Conservation (phyloP, 2,888 invertebrate species). For the Oxystoma pomonae region DNA sequence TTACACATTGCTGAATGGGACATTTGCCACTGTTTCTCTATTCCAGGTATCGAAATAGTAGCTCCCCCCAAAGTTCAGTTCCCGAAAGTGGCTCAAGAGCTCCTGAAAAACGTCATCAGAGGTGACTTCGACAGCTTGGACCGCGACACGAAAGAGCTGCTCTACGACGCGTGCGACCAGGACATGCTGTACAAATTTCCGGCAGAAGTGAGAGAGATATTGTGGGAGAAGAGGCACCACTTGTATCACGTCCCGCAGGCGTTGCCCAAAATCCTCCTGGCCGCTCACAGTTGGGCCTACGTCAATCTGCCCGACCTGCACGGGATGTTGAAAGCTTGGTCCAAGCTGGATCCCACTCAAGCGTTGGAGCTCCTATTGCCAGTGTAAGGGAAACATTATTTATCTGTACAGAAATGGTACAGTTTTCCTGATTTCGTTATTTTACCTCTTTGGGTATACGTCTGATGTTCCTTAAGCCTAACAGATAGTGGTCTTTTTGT, state of each 20-base stretch:
- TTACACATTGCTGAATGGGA: no score
- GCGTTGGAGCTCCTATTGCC: conserved; percentile 90
- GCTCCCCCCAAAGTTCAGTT: conserved; percentile 65
- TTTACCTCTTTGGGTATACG: no score
- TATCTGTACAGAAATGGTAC: no score
- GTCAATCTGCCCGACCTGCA: conserved; percentile 83
- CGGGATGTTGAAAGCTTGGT: conserved; percentile 84
- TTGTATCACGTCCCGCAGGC: conserved; percentile 80
- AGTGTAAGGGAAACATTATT: no score
- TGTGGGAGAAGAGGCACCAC: conserved; percentile 94
- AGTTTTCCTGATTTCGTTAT: no score
- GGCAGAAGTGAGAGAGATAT: conserved; percentile 60
- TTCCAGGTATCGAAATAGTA: conserved; percentile 52
- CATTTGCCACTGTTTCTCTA: no score
- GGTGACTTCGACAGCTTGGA: conserved; percentile 76
- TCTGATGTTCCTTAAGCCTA: no score
- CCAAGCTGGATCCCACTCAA: conserved; percentile 77
- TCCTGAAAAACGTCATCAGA: conserved; percentile 41
- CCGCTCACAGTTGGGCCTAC: conserved; percentile 90
- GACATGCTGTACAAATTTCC: conserved; percentile 72
- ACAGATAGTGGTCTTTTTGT: no score
- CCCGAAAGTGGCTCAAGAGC: conserved; percentile 51
- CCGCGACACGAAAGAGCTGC: conserved; percentile 71
- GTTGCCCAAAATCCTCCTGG: conserved; percentile 78
- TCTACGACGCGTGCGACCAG: conserved; percentile 69